phyloP scores from a whole-genome alignment of 23 tunicate species.

The Botrylloides violaceus region DNA sequence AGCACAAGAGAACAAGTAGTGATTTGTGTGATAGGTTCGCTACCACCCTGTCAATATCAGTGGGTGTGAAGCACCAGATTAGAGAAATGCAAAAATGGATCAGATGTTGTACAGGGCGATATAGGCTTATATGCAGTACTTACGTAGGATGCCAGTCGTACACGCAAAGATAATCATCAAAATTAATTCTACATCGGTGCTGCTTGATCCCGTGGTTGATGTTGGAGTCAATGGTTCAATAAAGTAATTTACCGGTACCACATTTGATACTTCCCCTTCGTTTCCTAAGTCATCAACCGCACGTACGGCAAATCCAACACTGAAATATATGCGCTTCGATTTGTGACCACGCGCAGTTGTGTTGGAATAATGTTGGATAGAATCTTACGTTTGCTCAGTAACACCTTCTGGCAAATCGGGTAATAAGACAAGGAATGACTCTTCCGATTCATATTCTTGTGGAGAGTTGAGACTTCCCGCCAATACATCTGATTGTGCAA shows the following conservation, averaged over 20 bases:
- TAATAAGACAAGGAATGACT: constrained; percentile 21
- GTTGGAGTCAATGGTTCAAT: not conserved
- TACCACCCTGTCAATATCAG: too few relatives aligned
- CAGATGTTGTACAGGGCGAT: too few relatives aligned
- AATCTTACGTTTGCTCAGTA: constrained; percentile 12
- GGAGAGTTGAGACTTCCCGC: constrained; percentile 24
- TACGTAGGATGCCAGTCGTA: not conserved
- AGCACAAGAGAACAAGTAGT: too few relatives aligned
- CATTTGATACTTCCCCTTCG: constrained; percentile 27
- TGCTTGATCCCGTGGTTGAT: not conserved
- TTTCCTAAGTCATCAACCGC: constrained; percentile 25
- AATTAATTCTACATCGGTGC: not conserved
- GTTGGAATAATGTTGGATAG: too few relatives aligned
- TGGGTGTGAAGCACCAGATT: too few relatives aligned
- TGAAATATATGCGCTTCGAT: not conserved
- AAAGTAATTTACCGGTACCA: constrained; percentile 17
- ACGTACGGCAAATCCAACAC: constrained; percentile 30
- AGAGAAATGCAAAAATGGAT: too few relatives aligned
- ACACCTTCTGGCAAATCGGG: not conserved
- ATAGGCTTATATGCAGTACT: not conserved
- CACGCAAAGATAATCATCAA: not conserved
- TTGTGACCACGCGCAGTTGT: too few relatives aligned
- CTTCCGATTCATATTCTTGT: constrained; percentile 20
- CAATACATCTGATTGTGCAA: not conserved
- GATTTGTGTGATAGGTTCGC: too few relatives aligned